Evolutionary conservation across 1,140 invertebrate genomes (phyloP).

Genomic region (Neotoxoptera formosana): DNA sequence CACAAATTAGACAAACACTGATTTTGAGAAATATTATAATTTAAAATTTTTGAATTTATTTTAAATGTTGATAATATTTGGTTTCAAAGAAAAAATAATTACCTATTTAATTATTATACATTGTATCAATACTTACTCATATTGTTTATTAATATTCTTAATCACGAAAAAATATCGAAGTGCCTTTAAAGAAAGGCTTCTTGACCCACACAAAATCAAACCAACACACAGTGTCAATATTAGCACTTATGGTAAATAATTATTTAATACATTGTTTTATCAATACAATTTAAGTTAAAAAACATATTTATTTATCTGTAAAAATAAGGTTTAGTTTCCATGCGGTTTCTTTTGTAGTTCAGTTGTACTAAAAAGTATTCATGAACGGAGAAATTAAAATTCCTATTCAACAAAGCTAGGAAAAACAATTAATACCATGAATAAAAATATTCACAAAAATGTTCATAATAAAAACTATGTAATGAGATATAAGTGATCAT

Average conservation of each 20-base stretch:
- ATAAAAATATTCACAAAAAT: neutral
- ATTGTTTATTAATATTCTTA: neutral
- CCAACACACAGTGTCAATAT: neutral
- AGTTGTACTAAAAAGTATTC: neutral
- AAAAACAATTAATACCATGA: neutral
- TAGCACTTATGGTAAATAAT: neutral
- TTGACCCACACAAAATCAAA: neutral
- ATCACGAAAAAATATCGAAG: too few species aligned
- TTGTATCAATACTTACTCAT: neutral
- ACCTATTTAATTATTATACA: too few species aligned
- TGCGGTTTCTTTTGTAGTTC: neutral
- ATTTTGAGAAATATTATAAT: neutral
- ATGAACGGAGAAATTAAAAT: neutral
- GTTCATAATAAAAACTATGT: neutral
- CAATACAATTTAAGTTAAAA: neutral
- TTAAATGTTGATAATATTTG: neutral
- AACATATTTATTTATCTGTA: neutral
- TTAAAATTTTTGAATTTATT: neutral
- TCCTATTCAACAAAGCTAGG: neutral
- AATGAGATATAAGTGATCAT: neutral
- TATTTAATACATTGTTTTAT: neutral
- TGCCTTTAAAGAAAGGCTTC: neutral
- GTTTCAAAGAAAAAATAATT: neutral
- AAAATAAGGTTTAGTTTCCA: neutral
- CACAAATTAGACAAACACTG: neutral